phyloP scores from a whole-genome alignment of 2,113 vertebrate genomes.

The Pachypanchax playfairii region DNA sequence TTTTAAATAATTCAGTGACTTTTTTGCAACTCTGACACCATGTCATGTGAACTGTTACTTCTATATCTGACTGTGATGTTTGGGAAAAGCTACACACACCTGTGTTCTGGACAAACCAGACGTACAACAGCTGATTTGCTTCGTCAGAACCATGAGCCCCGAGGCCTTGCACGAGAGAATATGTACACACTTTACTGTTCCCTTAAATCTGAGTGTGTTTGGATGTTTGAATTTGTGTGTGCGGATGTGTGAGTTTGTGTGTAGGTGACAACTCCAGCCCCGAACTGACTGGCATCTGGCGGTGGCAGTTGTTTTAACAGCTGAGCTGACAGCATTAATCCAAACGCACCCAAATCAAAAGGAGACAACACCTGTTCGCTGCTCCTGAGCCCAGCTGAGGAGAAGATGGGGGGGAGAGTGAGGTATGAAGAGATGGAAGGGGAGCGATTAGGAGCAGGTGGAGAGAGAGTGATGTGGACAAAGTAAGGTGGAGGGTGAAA shows the following conservation, averaged over 20 bases:
- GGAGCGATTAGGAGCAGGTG: conserved; percentile 61
- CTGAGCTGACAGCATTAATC: conserved; percentile 99
- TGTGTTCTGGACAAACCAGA: conserved; percentile 60
- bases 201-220: conserved; percentile 34
- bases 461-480: conserved; percentile 48
- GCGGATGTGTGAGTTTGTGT: conserved; percentile 55
- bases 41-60: no score
- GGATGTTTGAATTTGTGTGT: conserved; percentile 34
- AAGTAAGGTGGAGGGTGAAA: conserved; percentile 20
- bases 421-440: conserved; percentile 55
- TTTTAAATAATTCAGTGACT: background rate
- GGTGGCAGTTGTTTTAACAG: conserved; percentile 99
- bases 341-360: conserved; percentile 99
- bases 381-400: conserved; percentile 85
- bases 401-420: conserved; percentile 77
- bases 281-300: conserved; percentile 99
- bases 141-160: conserved; percentile 66
- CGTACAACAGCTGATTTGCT: conserved; percentile 69
- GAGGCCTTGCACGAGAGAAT: conserved; percentile 36
- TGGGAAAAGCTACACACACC: conserved; percentile 64
- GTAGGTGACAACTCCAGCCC: conserved; percentile 92
- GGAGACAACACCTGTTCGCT: conserved; percentile 99
- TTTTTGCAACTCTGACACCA: background rate
- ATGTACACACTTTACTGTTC: conserved; percentile 3
- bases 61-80: conserved; percentile 40